phyloP scores from a whole-genome alignment of 2,797 vertebrate genomes.

The Cuniculus paca region DNA sequence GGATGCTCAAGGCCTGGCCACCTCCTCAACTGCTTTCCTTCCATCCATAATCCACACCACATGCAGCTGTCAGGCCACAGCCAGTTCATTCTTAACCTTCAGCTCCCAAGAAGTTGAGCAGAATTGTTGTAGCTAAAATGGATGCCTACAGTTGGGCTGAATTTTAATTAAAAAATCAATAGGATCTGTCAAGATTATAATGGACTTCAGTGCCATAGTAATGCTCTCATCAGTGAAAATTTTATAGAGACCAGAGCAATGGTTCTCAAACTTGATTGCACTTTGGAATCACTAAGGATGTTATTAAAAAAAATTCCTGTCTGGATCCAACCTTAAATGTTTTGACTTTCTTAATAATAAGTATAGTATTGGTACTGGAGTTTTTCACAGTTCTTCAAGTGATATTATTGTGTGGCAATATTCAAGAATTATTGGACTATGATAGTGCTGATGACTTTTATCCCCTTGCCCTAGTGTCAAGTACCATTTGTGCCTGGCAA shows the following conservation, averaged over 20 bases:
- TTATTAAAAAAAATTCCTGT: neutral
- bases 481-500: neutral
- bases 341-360: slow-evolving; percentile 4
- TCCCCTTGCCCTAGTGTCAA: fast-evolving
- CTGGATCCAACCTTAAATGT: neutral
- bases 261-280: neutral
- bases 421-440: neutral
- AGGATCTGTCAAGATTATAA: neutral
- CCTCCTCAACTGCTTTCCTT: neutral
- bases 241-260: neutral
- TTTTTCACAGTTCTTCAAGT: neutral
- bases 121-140: neutral
- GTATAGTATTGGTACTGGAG: neutral
- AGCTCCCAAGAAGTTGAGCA: neutral
- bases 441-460: too few species aligned
- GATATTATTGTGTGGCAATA: neutral
- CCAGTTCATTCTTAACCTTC: neutral
- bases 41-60: neutral
- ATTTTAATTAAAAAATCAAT: neutral
- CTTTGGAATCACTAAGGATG: neutral
- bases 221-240: neutral
- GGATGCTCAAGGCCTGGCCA: too few species aligned
- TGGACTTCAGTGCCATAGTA: neutral
- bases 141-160: fast-evolving
- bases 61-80: neutral